A percentile compares a stretch with the other conserved stretches of the same genome.
Evolutionary conservation across 2,797 vertebrate species (phyloP).

Genomic region (Spea hammondii): DNA sequence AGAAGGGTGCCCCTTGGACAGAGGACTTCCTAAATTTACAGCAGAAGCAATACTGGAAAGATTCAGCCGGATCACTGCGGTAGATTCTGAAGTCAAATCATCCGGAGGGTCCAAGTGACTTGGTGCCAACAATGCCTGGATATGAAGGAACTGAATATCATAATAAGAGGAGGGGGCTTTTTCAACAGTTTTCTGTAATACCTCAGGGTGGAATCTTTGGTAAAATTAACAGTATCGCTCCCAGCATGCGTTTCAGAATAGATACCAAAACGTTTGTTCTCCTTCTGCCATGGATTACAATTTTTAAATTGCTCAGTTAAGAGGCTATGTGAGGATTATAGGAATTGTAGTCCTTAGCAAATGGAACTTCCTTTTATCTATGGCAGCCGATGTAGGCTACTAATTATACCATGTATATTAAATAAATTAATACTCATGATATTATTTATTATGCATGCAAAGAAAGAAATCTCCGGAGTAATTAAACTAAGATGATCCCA

Average conservation of each 20-base stretch:
- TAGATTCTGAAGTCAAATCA: conserved; percentile 41
- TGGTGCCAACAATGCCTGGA: not conserved
- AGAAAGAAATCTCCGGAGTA: no score
- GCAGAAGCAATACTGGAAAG: conserved; percentile 78
- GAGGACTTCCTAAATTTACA: conserved; percentile 77
- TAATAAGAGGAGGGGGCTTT: not conserved
- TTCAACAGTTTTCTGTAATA: not conserved
- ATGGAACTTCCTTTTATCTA: no score
- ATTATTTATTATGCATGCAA: no score
- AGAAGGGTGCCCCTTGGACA: conserved; percentile 87
- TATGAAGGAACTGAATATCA: not conserved
- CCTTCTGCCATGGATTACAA: no score
- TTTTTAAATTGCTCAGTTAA: no score
- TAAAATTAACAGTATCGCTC: not conserved
- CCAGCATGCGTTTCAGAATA: not conserved
- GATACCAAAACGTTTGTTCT: no score
- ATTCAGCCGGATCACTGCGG: conserved; percentile 75
- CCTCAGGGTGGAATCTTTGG: not conserved
- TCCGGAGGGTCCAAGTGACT: conserved; percentile 56
- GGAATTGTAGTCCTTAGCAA: no score
- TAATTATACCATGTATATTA: no score
- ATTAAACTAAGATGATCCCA: no score
- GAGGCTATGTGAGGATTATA: no score
- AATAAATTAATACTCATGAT: no score
- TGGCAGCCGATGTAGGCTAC: no score